Evolutionary conservation across 2,888 invertebrate genomes (phyloP).

Genomic region (Stenodema calcarata): DNA sequence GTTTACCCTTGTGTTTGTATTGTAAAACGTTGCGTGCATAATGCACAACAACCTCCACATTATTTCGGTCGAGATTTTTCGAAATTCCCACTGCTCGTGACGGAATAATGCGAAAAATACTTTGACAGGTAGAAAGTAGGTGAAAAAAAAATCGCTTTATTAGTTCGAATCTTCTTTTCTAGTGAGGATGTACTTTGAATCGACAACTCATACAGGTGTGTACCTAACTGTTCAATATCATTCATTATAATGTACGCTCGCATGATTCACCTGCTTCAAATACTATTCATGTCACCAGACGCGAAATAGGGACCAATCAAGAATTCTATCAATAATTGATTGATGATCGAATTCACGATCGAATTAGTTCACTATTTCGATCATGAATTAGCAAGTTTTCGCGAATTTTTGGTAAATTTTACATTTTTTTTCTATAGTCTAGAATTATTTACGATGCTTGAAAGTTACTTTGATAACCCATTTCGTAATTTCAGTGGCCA

Average conservation of each 20-base stretch:
- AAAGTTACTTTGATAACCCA: no score
- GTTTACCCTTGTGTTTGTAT: background rate
- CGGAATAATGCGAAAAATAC: background rate
- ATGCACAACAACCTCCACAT: background rate
- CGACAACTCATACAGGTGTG: constrained; percentile 8
- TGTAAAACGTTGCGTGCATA: background rate
- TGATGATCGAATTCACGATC: no score
- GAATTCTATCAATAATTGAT: no score
- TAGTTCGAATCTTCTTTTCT: background rate
- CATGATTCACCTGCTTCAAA: background rate
- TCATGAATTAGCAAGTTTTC: no score
- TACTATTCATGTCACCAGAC: no score
- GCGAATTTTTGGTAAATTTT: no score
- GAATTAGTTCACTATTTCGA: no score
- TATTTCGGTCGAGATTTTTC: background rate
- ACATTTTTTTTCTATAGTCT: no score
- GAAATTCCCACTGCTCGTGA: background rate
- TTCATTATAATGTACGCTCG: background rate
- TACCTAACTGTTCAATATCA: background rate
- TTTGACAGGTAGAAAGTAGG: background rate
- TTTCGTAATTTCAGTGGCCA: no score
- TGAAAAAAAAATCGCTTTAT: background rate
- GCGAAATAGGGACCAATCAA: no score
- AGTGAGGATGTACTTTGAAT: constrained; percentile 12
- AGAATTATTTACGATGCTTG: no score